Conservation (phyloP, 1,140 invertebrate genomes). For the Brachionus sp. region DNA sequence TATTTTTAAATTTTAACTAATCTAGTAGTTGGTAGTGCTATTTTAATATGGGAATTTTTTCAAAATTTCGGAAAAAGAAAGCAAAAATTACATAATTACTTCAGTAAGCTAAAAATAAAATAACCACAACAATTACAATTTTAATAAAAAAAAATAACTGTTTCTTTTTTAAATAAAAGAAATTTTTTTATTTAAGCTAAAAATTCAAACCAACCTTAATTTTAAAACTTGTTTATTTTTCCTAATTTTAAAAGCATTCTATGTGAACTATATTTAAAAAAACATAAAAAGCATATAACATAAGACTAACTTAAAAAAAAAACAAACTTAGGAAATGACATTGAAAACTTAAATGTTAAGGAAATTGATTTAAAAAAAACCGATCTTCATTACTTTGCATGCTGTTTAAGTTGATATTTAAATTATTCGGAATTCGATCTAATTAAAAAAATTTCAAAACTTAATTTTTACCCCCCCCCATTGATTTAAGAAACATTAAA, state of each 20-base stretch:
- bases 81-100: no score
- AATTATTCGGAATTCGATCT: not conserved
- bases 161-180: not conserved
- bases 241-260: not conserved
- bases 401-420: constrained; percentile 12
- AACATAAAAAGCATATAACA: not conserved
- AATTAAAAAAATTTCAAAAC: not conserved
- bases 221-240: not conserved
- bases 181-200: not conserved
- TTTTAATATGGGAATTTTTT: no score
- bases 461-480: not conserved
- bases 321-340: not conserved
- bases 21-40: no score
- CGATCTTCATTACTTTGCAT: not conserved
- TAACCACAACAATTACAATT: no score
- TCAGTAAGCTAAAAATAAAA: no score
- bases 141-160: not conserved
- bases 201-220: not conserved
- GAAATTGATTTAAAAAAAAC: not conserved
- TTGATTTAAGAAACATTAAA: not conserved
- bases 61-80: no score
- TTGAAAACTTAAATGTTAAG: constrained; percentile 10
- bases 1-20: no score
- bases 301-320: not conserved
- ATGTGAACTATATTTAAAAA: not conserved